These are phyloP conservation scores for Calliphora vomitoria DNA, from an alignment of 2,888 invertebrate species.

Conservation along the genomic window DNA sequence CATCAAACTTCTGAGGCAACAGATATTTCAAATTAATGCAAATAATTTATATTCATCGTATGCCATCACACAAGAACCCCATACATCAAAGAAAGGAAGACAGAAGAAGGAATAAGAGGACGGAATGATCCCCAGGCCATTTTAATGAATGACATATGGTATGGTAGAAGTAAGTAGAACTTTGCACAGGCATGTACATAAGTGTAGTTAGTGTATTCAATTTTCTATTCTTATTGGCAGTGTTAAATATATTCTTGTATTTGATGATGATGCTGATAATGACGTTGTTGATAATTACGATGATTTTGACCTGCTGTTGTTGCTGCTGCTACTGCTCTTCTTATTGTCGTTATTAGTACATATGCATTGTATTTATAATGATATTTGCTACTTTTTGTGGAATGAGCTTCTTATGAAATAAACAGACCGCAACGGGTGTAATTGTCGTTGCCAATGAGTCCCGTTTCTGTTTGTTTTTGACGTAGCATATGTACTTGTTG, in stretches of 20 bases:
- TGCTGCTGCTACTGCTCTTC: conserved; percentile 18
- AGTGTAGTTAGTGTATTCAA: not conserved
- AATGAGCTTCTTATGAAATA: conserved; percentile 54
- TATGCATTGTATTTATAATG: not conserved
- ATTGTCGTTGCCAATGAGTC: conserved; percentile 62
- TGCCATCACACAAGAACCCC: conserved; percentile 10
- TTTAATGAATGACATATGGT: conserved; percentile 50
- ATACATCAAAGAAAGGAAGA: not conserved
- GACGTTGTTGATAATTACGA: conserved; percentile 24
- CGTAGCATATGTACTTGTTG: conserved; percentile 8
- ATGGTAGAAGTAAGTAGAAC: conserved; percentile 22
- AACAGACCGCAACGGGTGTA: conserved; percentile 70
- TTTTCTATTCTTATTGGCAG: conserved; percentile 42
- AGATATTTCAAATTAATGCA: conserved; percentile 51
- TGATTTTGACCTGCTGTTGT: conserved; percentile 59
- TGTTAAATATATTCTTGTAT: not conserved
- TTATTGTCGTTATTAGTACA: conserved; percentile 44
- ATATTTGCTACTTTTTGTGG: not conserved
- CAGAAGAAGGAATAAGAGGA: not conserved
- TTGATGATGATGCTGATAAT: not conserved
- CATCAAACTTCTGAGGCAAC: conserved; percentile 59
- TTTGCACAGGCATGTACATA: not conserved
- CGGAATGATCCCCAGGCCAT: conserved; percentile 16
- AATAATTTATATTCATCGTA: conserved; percentile 50
- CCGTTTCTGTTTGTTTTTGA: conserved; percentile 54